phyloP scores from a whole-genome alignment of 2,113 vertebrate species.

The Cochlearius cochlearius region DNA sequence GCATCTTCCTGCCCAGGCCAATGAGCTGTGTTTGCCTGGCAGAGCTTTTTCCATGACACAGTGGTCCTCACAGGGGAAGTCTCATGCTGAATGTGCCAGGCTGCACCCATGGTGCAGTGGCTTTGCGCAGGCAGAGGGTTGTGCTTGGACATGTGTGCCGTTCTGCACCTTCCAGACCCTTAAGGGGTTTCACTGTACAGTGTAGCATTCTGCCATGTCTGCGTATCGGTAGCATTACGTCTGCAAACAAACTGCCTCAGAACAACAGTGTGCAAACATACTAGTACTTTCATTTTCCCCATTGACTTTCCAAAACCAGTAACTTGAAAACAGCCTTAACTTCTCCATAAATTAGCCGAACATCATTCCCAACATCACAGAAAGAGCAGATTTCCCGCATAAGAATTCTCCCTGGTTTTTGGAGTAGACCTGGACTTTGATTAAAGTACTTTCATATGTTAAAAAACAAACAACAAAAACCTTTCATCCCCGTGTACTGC shows the following conservation, averaged over 20 bases:
- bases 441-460: not conserved
- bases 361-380: not conserved
- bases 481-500: not conserved
- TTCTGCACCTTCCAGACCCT: not conserved
- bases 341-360: not conserved
- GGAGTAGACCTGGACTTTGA: not conserved
- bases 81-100: not conserved
- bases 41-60: fast-evolving
- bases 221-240: not conserved
- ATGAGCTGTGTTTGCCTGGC: not conserved
- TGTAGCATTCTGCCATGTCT: not conserved
- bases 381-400: not conserved
- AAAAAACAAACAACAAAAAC: not conserved
- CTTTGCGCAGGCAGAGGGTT: not conserved
- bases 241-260: not conserved
- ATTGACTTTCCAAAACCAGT: not conserved
- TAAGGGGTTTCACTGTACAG: not conserved
- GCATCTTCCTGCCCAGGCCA: not conserved
- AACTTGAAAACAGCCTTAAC: not conserved
- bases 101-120: not conserved
- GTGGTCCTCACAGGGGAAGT: not conserved
- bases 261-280: not conserved
- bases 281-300: not conserved
- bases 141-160: fast-evolving
- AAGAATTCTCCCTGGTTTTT: not conserved